Base-by-base conservation (phyloP, 1,140 invertebrate species). In the Drosophila littoralis region DNA sequence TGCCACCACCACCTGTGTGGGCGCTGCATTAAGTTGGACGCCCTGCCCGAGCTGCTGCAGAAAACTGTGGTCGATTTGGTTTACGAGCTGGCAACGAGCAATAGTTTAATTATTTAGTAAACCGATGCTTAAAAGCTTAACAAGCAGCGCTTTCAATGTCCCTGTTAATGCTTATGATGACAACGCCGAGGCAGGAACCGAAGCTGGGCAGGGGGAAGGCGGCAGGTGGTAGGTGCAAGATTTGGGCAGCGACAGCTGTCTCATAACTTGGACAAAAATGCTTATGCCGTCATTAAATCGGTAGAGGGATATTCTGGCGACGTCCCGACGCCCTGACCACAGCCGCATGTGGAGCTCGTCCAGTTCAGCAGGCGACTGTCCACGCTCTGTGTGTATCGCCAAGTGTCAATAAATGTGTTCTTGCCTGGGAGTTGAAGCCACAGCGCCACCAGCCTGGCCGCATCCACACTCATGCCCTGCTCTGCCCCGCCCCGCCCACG, bases 71-170 rank as follows among this genome's bases (percentile, higher is more conserved):
- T 66, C 59, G 75, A 81, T 76, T 68, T 61, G 61, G 38, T 75
- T 71, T 73, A 72, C 65, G 52, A 63, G 61, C 61, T 77, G 75
- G 58, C 75, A 81, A 75, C 64, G 59, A 52, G 36, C 83, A 77
- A 89, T 83, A 72, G 80, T 72, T 88, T 78, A 89, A 88, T 88
- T 89, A 88, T 88, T 88, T 64, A 75, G 84, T 78, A 88, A 84
- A 74, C 40, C 40, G 66, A 88, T 89, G 66, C 83, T 61, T 69
- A 70, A 75, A 59, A 65, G 79, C 83, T 77, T 73, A 83, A 88
- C 84, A 80, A 80, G 83, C 79, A 54, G 42, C 12, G 65, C 43
- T 65, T 61, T 60, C 60, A 54, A 65, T 67, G 58, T 45, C 67
- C 38, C 43, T 76, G 75, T 67, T 70, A 65, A 78, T 77, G 72